Base-by-base conservation (phyloP, 64 coral and sea anemone species). In the Anthopleura sola region DNA sequence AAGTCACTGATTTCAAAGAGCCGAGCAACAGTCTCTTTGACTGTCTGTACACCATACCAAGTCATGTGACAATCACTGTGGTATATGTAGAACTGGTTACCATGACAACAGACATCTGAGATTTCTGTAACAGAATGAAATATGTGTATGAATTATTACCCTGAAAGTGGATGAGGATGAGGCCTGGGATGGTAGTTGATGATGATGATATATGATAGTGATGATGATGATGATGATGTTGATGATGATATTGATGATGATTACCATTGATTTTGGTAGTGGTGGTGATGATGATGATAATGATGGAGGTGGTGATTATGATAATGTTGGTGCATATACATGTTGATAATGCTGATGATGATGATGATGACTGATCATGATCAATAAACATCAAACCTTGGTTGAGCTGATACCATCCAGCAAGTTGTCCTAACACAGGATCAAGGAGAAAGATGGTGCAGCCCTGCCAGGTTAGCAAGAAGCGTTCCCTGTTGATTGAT, bases 1-100 rank as follows among this genome's bases (percentile, higher is more conserved):
- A 83, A 78, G 56, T 92, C 90, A 77, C 82, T 92, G 83, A 96
- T 89, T 48, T 84, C 75, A 85, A 86, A 86, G 18, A 96, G 84
- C 15, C 74, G 71, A 40, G 94, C 78, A 60, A 92, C 90, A 75
- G 90, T 92, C 33, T 96, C 94, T 60, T 96, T 96, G 28, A 92
- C 87, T 26, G 90, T 91, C 14, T 92, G 78, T 48, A 96, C 80
- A 6, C 87, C 94, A 84, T 82, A 92, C 90, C 90, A 96, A 29
- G 71, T 90, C 49, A 92, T 86, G 80, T 82, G 85, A 48, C 82
- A 90, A 24, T 92, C 94, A 18, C 18, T 66, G 82, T 92, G 83
- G 81, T 92, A 92, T 17, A 86, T 46, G 47, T 90, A 96, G 23
- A 96, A 49, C 79, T 96, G 90, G n/a, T 82, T 39, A 2, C 87